Evolutionary conservation across 2,797 vertebrate species (phyloP).

Genomic region (Craterocephalus amniculus): DNA sequence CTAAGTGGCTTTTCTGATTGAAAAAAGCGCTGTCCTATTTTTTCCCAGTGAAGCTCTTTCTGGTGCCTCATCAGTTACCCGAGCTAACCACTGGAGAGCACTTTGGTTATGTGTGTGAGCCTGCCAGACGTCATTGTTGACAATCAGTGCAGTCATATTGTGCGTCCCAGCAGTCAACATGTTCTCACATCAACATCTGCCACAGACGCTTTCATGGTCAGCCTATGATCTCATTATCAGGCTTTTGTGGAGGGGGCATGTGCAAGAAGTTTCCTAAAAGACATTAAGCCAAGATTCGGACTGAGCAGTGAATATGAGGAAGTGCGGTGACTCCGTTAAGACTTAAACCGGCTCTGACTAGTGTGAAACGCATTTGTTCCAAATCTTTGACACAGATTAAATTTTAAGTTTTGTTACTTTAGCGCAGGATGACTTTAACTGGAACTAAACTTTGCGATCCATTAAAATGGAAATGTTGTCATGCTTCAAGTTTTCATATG

Average conservation of each 20-base stretch:
- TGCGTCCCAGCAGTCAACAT: conserved; percentile 1
- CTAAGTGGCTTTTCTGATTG: neutral
- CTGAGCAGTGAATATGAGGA: neutral
- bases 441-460: too few relatives aligned
- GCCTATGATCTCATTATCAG: neutral
- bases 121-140: neutral
- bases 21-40: neutral
- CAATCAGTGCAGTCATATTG: conserved; percentile 6
- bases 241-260: neutral
- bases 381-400: neutral
- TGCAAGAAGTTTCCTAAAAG: neutral
- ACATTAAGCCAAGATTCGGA: neutral
- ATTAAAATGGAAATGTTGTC: neutral
- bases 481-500: neutral
- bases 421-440: too few relatives aligned
- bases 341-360: neutral
- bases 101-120: conserved; percentile 14
- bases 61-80: conserved; percentile 20
- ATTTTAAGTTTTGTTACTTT: neutral
- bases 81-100: conserved; percentile 40
- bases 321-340: neutral
- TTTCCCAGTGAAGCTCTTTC: neutral
- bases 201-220: neutral
- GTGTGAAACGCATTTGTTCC: neutral
- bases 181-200: conserved; percentile 27